Conservation (phyloP, 2,113 vertebrate genomes). For the Oophaga pumilio region DNA sequence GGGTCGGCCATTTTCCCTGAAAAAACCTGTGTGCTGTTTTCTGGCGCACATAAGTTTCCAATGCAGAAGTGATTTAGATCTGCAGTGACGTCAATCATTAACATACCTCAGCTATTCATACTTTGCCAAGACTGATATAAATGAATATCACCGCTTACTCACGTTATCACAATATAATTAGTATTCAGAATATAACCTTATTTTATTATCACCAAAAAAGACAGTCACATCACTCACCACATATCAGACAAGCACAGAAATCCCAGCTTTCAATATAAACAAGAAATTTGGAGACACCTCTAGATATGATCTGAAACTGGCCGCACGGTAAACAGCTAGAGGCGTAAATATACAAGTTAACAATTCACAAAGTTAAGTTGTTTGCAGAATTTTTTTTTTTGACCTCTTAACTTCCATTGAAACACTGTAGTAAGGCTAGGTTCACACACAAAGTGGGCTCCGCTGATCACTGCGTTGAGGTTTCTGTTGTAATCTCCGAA, state of each 20-base stretch:
- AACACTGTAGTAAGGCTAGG: too few species aligned
- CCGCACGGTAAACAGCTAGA: not conserved
- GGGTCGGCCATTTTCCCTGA: too few species aligned
- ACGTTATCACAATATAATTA: not conserved
- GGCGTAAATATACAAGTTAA: not conserved
- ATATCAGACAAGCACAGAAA: not conserved
- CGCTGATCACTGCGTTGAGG: too few species aligned
- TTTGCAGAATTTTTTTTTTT: not conserved
- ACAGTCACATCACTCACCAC: slow-evolving; percentile 1
- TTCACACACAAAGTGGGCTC: too few species aligned
- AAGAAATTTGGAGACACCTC: not conserved
- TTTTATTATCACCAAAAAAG: slow-evolving; percentile 7
- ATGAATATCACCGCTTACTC: not conserved
- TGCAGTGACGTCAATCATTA: too few species aligned
- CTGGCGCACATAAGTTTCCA: too few species aligned
- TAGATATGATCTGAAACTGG: not conserved
- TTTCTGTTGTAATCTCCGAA: too few species aligned
- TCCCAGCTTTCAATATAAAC: not conserved
- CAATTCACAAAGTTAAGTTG: not conserved
- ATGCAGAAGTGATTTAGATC: too few species aligned
- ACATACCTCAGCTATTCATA: not conserved
- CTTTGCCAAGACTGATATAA: not conserved
- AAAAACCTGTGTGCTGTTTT: too few species aligned
- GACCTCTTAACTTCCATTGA: too few species aligned
- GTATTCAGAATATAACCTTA: slow-evolving; percentile 2